These are phyloP conservation scores for Phallusia fumigata DNA, from an alignment of 23 tunicate genomes.

Conservation along the genomic window DNA sequence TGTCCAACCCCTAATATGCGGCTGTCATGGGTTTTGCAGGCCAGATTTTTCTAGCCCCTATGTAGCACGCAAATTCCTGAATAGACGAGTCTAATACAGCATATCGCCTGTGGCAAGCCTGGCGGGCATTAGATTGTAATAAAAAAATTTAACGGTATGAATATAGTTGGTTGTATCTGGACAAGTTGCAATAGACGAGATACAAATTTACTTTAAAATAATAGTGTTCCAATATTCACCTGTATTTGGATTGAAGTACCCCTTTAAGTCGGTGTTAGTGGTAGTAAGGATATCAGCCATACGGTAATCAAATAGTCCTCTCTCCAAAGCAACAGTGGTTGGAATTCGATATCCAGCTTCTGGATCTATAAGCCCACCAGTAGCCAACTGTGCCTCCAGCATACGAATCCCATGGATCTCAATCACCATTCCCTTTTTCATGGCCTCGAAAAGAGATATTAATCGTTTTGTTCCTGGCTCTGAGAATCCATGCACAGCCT, in stretches of 20 bases:
- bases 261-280: constrained; percentile 55
- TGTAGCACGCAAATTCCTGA: too few relatives aligned
- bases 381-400: constrained; percentile 94
- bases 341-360: constrained; percentile 91
- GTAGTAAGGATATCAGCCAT: constrained; percentile 58
- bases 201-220: too few relatives aligned
- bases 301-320: constrained; percentile 69
- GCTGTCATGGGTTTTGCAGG: too few relatives aligned
- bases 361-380: constrained; percentile 96
- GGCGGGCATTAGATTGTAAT: too few relatives aligned
- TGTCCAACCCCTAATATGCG: too few relatives aligned
- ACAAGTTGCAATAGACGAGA: too few relatives aligned
- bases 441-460: constrained; percentile 80
- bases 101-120: too few relatives aligned
- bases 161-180: too few relatives aligned
- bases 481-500: constrained; percentile 68
- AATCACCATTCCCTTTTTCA: constrained; percentile 68
- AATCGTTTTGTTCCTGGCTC: constrained; percentile 51
- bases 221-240: constrained; percentile 55
- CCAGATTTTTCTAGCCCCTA: too few relatives aligned
- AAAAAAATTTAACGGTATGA: too few relatives aligned
- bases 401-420: constrained; percentile 89
- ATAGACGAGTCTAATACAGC: too few relatives aligned
- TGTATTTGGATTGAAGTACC: constrained; percentile 87
- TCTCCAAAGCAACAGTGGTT: constrained; percentile 45